Base-by-base conservation (phyloP, 2,113 vertebrate genomes). In the Cyanocitta stelleri region DNA sequence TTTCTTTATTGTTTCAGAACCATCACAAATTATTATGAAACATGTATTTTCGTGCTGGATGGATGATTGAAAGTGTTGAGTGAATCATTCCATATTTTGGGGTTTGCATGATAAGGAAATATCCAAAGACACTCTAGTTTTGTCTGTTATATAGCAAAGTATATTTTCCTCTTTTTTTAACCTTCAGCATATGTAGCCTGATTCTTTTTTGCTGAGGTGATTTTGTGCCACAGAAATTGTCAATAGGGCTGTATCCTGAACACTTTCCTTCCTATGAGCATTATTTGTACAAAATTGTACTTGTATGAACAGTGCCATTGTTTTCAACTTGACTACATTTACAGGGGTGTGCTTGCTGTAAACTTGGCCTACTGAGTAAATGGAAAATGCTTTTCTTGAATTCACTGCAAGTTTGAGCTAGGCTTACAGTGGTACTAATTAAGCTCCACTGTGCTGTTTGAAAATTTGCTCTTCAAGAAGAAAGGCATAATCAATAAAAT, bases 1-100 rank as follows among this genome's bases (percentile, higher is more conserved):
- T 94, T 93, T 89, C 87, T 92, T 90, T 94, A 93, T 95, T 95
- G 78, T 94, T 91, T 95, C 85, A 88, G 77, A 95, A 79, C 76
- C 82, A 69, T 91, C 79, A 94, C 63, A 95, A 81, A 92, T 91
- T 71, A 76, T 97, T 94, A 89, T 62, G 84, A 92, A 96, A 64
- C 48, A 61, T 68, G 85, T 91, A 63, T 91, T 93, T 97, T 96
- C 58, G 3, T 89, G 72, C 83, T 93, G 44, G 55, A 84, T 88
- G 55, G 54, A 49, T 87, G 59, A 85, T 27, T 93, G 59, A 83
- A 94, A 84, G 64, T 77, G 51, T 67, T 58, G 58, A 90, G 66
- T 66, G 49, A 95, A 37, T 89, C 87, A 89, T 89, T 89, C 71
- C 0, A 0, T 74, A 54, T 76, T 95, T 79, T 88, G 29, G 27